Conservation (phyloP, 2,888 invertebrate genomes). For the Cordilura impudica region DNA sequence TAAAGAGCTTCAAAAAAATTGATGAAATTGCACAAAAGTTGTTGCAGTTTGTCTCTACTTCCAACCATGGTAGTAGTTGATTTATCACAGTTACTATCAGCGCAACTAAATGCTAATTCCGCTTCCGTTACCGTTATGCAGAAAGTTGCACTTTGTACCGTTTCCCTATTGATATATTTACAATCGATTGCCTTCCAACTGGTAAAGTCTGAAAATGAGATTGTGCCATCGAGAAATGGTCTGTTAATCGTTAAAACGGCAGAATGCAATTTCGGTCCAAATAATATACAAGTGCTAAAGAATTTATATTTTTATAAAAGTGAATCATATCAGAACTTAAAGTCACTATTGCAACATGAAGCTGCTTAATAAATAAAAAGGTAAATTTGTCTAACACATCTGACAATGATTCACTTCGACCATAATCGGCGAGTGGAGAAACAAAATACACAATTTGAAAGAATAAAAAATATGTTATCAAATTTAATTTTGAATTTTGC, state of each 20-base stretch:
- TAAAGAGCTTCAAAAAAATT: constrained; percentile 52
- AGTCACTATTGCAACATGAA: background rate
- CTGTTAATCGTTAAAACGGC: constrained; percentile 65
- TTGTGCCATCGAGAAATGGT: constrained; percentile 1
- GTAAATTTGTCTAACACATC: constrained; percentile 16
- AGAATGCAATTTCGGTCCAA: constrained; percentile 62
- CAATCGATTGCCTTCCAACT: constrained; percentile 49
- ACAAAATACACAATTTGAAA: too few relatives aligned
- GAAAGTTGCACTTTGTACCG: constrained; percentile 48
- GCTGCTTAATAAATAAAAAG: background rate
- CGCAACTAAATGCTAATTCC: background rate
- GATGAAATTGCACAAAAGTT: constrained; percentile 66
- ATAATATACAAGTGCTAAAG: constrained; percentile 67
- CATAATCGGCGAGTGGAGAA: too few relatives aligned
- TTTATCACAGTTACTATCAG: constrained; percentile 44
- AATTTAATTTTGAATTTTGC: too few relatives aligned
- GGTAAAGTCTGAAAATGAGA: background rate
- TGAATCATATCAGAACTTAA: constrained; percentile 31
- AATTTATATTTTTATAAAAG: constrained; percentile 68
- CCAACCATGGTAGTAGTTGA: constrained; percentile 69
- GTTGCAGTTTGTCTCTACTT: constrained; percentile 58
- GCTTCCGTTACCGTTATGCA: constrained; percentile 18
- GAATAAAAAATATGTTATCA: too few relatives aligned
- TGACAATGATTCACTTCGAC: too few relatives aligned
- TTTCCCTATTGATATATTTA: constrained; percentile 54